Base-by-base conservation (phyloP, 2,888 invertebrate genomes). In the Athalia cordata region DNA sequence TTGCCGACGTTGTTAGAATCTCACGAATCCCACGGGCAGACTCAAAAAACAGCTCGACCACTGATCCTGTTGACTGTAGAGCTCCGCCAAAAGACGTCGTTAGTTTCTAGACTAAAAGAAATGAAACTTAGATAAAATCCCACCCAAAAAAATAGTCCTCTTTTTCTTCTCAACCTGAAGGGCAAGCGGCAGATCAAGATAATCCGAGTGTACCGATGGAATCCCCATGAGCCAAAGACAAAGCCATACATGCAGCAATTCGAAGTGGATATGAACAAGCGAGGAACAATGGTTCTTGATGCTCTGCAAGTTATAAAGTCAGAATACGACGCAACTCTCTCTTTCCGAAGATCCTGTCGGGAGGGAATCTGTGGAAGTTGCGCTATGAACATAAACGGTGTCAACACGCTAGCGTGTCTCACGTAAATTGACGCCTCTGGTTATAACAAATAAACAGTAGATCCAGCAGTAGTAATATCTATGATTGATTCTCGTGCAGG, bases 281-380 rank as follows among this genome's bases (percentile, higher is more conserved):
- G 88, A 85, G 90, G 86, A 61, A 84, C 87, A 5, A 88, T 94
- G 94, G 92, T 94, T 8, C 87, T 94, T 81, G 94, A 94, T 88
- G 93, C 93, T 11, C 89, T 94, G 77, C 92, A 93, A 79, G 92
- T 93, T 84, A 94, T 94, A 79, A 90, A 90, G 87, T 92, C 93
- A 83, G 92, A 93, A 81, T 86, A 92, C 13, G 94, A 94, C 84
- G 92, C 94, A 1, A 93, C 93, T 3, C 87, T 94, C 79, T 92
- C 93, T 43, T 94, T 93, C 85, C 90, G 94, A 67, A 88, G 93
- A 81, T 94, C 94, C 3, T 94, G 94, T 82, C 91, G 94, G 64
- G 94, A 94, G 87, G 93, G 93, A 13, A 94, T 94, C 84, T 94
- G 94, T 87, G 94, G 94, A 5, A 93, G 93, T 50, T 94, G 94